Evolutionary conservation across 2,113 vertebrate species (phyloP).

Genomic region (Zosterops borbonicus): DNA sequence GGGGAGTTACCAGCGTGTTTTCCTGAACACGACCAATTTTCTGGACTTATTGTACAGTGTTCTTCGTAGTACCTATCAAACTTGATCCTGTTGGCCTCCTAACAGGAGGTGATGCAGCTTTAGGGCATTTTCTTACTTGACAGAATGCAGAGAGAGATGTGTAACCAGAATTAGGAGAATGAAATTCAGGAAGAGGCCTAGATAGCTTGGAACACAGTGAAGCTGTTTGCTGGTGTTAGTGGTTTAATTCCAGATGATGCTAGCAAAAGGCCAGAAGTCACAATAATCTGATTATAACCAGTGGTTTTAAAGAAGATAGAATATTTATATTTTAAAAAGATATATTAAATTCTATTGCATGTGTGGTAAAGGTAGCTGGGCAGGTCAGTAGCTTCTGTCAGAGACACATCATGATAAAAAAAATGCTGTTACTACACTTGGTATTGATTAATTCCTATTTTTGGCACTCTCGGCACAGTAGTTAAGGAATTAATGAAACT

Average conservation of each 20-base stretch:
- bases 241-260: not conserved
- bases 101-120: not conserved
- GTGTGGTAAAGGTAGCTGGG: not conserved
- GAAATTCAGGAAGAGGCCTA: not conserved
- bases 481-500: slow-evolving; percentile 64
- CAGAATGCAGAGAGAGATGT: not conserved
- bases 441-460: slow-evolving; percentile 49
- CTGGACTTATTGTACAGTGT: not conserved
- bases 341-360: not conserved
- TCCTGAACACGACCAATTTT: not conserved
- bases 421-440: not conserved
- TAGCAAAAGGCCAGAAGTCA: not conserved
- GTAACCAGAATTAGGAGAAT: not conserved
- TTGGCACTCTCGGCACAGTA: slow-evolving; percentile 1
- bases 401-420: not conserved
- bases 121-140: not conserved
- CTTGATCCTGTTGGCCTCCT: not conserved
- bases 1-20: not conserved
- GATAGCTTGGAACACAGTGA: not conserved
- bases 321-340: not conserved
- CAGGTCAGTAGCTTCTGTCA: slow-evolving; percentile 3
- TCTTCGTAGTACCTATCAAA: not conserved
- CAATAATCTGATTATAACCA: not conserved
- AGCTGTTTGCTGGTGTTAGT: not conserved
- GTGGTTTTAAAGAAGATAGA: not conserved